Base-by-base conservation (phyloP, 2,797 vertebrate genomes). In the Hypotaenidia philippensis region DNA sequence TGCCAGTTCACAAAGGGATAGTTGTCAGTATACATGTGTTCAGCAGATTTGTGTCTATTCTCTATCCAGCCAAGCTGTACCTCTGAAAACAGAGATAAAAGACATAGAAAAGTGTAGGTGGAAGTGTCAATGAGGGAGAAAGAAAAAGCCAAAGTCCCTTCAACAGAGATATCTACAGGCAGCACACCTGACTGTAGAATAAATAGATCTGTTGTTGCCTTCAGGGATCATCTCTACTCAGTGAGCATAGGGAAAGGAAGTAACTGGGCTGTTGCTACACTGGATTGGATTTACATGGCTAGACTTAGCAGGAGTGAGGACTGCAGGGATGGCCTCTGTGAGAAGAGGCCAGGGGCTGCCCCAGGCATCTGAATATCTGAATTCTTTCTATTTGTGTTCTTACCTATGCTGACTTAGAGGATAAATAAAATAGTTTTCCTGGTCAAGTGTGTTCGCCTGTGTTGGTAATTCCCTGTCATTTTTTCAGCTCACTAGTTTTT, bases 241-340 rank as follows among this genome's bases (percentile, higher is more conserved):
- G 29, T 66, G 1, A 26, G 3, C 15, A 27, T 1, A n/a, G 9
- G 5, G 41, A 64, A 75, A 82, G 41, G 6, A 32, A 20, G 22
- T 40, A 26, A 50, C n/a, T 63, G 7, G 4, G 4, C 3, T 53
- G 21, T 19, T 6, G 0, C n/a, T 59, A 9, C 15, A 14, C 18
- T 36, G 25, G 11, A 52, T 10, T 68, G 23, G 13, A 7, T 60
- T 64, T 77, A 29, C n/a, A 38, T 6, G 13, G 8, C 10, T 22
- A 56, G 2, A 4, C 32, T 60, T 41, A 26, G 5, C 1, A 6
- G 5, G 1, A 1, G 9, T 4, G 2, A 59, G 3, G 18, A 5
- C n/a, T 84, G 26, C 40, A 45, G 12, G 14, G 5, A 20, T 0
- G 0, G 21, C 13, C 1, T 61, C 22, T 44, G 3, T 18, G 9